phyloP scores from a whole-genome alignment of 92 coral and sea anemone genomes.

The Parazoanthus swiftii region DNA sequence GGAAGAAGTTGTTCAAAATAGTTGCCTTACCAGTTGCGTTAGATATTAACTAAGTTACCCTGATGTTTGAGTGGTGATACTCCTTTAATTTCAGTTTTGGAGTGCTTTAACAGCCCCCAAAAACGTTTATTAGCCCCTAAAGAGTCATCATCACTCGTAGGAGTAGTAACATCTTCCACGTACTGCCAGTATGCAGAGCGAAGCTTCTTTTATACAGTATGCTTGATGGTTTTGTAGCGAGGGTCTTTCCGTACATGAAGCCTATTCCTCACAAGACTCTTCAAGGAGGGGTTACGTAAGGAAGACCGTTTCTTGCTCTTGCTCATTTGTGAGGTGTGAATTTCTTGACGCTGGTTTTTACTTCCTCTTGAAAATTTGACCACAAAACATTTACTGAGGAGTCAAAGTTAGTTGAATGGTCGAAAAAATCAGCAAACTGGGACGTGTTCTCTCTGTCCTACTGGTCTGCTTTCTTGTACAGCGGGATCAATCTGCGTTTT shows the following conservation, averaged over 20 bases:
- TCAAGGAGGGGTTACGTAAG: background rate
- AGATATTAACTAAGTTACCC: background rate
- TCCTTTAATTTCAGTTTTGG: background rate
- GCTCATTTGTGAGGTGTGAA: constrained; percentile 12
- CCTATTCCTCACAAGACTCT: background rate
- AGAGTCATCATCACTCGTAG: background rate
- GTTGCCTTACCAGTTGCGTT: too few relatives aligned
- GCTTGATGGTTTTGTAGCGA: constrained; percentile 22
- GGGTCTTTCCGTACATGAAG: background rate
- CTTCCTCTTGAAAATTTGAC: background rate
- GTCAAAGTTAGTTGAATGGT: background rate
- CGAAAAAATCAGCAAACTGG: background rate
- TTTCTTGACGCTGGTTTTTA: background rate
- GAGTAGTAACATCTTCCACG: background rate
- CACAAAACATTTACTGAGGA: background rate
- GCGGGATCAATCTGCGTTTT: background rate
- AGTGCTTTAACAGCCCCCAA: background rate
- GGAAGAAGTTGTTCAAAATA: too few relatives aligned
- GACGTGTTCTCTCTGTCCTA: constrained; percentile 16
- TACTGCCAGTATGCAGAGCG: constrained; percentile 16
- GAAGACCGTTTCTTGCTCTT: constrained; percentile 15
- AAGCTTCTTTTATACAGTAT: constrained; percentile 2
- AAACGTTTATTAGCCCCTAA: background rate
- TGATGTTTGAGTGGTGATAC: constrained; percentile 26
- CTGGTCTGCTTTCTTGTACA: constrained; percentile 25